Conservation (phyloP, 2,888 invertebrate species). For the Tillus elongatus region DNA sequence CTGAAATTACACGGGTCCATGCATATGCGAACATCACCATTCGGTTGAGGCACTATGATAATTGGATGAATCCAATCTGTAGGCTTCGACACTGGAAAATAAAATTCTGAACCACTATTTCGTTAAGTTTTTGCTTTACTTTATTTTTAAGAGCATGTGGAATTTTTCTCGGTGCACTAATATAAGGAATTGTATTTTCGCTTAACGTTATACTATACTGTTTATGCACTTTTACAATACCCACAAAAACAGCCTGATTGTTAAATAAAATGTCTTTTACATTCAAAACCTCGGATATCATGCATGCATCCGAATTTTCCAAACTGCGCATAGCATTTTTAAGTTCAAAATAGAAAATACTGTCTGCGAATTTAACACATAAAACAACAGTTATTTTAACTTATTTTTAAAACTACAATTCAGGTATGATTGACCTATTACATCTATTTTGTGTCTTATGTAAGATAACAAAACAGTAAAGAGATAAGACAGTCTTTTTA, state of each 20-base stretch:
- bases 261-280: neutral
- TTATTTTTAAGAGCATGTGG: constrained; percentile 1
- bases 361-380: too few relatives aligned
- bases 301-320: too few relatives aligned
- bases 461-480: too few relatives aligned
- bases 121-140: constrained; percentile 2
- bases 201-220: neutral
- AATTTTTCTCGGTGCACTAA: constrained; percentile 3
- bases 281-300: too few relatives aligned
- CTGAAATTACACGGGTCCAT: constrained; percentile 16
- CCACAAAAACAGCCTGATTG: neutral
- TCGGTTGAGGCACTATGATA: constrained; percentile 13
- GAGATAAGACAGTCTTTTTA: too few relatives aligned
- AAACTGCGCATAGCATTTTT: too few relatives aligned
- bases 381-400: too few relatives aligned
- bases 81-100: constrained; percentile 7
- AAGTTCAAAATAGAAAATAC: too few relatives aligned
- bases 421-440: too few relatives aligned
- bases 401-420: too few relatives aligned
- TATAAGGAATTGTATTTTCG: neutral
- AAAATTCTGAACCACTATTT: neutral
- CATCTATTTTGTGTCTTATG: too few relatives aligned
- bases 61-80: constrained; percentile 17
- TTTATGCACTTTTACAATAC: neutral
- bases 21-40: constrained; percentile 16